A percentile compares a stretch with the other conserved stretches of the same genome.
phyloP scores from a whole-genome alignment of 2,888 invertebrate species.

The Lepeophtheirus nordmannii region DNA sequence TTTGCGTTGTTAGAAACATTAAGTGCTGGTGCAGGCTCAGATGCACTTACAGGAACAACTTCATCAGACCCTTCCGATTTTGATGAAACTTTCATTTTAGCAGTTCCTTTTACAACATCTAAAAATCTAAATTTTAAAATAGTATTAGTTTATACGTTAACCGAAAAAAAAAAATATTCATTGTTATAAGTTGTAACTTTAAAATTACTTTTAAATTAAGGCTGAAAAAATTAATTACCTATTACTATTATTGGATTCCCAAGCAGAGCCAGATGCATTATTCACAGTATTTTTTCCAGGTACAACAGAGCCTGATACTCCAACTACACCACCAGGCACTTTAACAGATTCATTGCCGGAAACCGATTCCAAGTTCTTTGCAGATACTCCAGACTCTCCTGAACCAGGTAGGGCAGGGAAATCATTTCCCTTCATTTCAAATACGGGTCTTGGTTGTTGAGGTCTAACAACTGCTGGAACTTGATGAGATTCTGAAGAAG shows the following conservation, averaged over 20 bases:
- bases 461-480: conserved; percentile 8
- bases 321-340: neutral
- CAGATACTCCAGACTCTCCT: neutral
- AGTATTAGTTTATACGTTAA: conserved; percentile 19
- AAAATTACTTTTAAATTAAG: neutral
- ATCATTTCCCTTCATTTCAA: conserved; percentile 36
- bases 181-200: conserved; percentile 25
- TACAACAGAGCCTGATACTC: neutral
- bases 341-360: neutral
- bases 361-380: neutral
- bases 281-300: conserved; percentile 2
- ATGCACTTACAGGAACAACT: neutral
- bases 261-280: conserved; percentile 6
- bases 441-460: conserved; percentile 31
- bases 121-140: conserved; percentile 48
- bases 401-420: conserved; percentile 38
- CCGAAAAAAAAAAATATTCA: conserved; percentile 26
- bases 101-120: conserved; percentile 61
- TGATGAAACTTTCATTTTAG: conserved; percentile 39
- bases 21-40: neutral
- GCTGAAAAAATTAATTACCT: neutral
- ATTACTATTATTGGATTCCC: neutral
- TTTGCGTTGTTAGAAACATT: neutral
- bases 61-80: neutral
- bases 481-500: neutral